Percentiles rank a stretch among this genome's conserved stretches.
Evolutionary conservation across 2,113 vertebrate genomes (phyloP).

Genomic region (Pagrus major): DNA sequence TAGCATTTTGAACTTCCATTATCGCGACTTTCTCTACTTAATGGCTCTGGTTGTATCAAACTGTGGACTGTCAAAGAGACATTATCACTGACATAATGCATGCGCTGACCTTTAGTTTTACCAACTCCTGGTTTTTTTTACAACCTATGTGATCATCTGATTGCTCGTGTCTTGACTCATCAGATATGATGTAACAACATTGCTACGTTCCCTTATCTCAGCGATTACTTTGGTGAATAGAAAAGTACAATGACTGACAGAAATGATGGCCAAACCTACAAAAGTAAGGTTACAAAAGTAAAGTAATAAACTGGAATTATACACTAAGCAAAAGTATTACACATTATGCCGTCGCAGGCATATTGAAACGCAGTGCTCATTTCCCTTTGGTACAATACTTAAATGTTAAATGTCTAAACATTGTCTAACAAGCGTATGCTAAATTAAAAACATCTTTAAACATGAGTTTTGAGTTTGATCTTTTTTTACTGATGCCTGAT

Average conservation of each 20-base stretch:
- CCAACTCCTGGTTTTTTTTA: background rate
- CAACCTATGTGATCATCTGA: conserved; percentile 14
- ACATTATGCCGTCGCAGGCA: background rate
- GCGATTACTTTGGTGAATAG: background rate
- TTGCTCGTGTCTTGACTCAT: background rate
- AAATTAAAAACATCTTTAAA: conserved; percentile 63
- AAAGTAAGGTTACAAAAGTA: background rate
- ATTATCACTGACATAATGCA: background rate
- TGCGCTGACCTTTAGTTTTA: background rate
- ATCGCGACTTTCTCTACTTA: no score
- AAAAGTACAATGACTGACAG: background rate
- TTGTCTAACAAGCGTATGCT: conserved; percentile 58
- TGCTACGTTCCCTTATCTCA: background rate
- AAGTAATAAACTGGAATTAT: background rate
- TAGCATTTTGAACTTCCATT: no score
- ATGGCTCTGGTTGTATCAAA: no score
- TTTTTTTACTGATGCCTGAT: background rate
- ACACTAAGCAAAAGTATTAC: conserved; percentile 22
- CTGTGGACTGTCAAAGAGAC: no score
- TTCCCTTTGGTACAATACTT: conserved; percentile 38
- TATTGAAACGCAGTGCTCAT: conserved; percentile 6
- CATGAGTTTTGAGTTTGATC: conserved; percentile 2
- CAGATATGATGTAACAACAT: background rate
- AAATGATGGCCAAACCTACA: conserved; percentile 8
- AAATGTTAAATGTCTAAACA: conserved; percentile 47